Conservation (phyloP, 2,888 invertebrate genomes). For the Chloroclysta siterata region DNA sequence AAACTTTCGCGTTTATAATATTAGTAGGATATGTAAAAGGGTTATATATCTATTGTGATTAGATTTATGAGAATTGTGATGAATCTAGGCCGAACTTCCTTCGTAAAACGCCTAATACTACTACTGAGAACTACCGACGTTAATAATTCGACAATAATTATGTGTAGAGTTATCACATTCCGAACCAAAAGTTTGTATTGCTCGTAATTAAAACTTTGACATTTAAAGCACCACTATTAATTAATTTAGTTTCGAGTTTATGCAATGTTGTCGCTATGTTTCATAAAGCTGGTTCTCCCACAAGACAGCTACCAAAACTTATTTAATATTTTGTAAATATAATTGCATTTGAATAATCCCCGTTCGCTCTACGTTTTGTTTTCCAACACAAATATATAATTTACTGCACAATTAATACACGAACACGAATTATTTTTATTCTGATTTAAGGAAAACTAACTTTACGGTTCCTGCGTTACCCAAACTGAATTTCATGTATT, state of each 20-base stretch:
- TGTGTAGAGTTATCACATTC: conserved; percentile 11
- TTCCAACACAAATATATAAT: too few species aligned
- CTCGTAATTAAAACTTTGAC: conserved; percentile 27
- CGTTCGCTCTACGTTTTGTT: too few species aligned
- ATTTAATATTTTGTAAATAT: not conserved
- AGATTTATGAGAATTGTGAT: not conserved
- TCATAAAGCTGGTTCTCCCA: conserved; percentile 9
- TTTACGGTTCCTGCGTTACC: conserved; percentile 6
- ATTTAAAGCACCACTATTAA: conserved; percentile 19
- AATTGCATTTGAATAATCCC: not conserved
- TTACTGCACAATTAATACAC: not conserved
- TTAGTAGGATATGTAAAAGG: too few species aligned
- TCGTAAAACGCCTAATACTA: too few species aligned
- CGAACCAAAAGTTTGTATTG: conserved; percentile 23
- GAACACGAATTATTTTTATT: too few species aligned
- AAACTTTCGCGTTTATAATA: too few species aligned
- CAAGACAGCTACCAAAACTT: conserved; percentile 1
- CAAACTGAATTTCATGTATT: conserved; percentile 10
- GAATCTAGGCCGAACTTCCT: not conserved
- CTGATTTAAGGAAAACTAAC: conserved; percentile 2
- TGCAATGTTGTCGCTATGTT: conserved; percentile 9
- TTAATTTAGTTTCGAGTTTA: conserved; percentile 15
- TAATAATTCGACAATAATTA: conserved; percentile 7
- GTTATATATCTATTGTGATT: not conserved
- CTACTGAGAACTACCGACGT: too few species aligned